Base-by-base conservation (phyloP, 53 echinoderm and acorn worm genomes). In the Paelopatides confundens region DNA sequence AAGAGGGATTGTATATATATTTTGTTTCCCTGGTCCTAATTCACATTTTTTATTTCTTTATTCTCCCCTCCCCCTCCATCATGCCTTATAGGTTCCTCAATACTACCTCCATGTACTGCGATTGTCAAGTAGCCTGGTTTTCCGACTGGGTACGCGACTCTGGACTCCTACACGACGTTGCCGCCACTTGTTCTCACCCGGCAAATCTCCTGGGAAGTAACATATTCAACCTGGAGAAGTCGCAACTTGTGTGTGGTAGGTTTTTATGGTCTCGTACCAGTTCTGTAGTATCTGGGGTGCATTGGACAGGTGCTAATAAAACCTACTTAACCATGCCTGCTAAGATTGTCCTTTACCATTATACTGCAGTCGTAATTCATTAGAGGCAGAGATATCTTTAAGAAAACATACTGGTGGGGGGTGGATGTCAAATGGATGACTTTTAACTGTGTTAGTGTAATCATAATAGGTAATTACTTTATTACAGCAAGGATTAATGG, bases 121-220 rank as follows among this genome's bases (percentile, higher is more conserved):
- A 98, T 66, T 98, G 98, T 76, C 92, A 98, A 47, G 82, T 98
- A 8, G 76, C 88, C 79, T 97, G 98, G 98, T 98, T 98, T 58
- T 92, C 98, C 7, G 63, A 62, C 62, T 98, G 98, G 98, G 76
- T 95, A 33, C 66, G 76, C 35, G 87, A 88, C 47, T 71, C 94
- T 1, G 90, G 87, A 69, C 87, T 94, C 33, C 69, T 68, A 1
- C 66, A 54, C 21, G 88, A 90, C 15, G 95, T 95, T 28, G 91
- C 94, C 27, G 98, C 85, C 3, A 86, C 88, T 23, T 98, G 98
- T 51, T 89, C 95, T 48, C 95, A 98, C 66, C 98, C 98, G 24
- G 77, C 86, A 8, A 65, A 26, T 38, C 90, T 98, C 29, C 49
- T 86, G 17, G 95, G 95, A 21, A 46, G 37, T 24, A 89, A 89